Percentiles rank a stretch among this genome's conserved stretches.
These are phyloP conservation scores for Cephus rjabovi DNA, from an alignment of 2,888 invertebrate species.

Conservation along the genomic window DNA sequence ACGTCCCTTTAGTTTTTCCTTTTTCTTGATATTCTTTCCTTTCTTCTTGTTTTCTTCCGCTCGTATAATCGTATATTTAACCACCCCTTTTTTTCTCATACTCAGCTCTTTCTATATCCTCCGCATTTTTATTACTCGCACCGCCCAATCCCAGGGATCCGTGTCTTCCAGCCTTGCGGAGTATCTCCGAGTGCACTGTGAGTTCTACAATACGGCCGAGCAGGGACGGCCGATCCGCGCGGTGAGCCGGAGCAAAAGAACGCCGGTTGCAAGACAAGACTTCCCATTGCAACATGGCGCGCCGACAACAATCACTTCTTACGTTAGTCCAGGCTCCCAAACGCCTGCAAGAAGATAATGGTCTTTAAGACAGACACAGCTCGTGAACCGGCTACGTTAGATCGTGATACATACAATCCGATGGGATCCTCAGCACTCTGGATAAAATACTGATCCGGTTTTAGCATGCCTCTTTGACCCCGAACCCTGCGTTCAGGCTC, in stretches of 20 bases:
- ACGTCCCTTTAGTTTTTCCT: neutral
- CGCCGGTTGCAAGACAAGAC: slow-evolving; percentile 58
- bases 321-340: slow-evolving; percentile 47
- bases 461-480: neutral
- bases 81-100: neutral
- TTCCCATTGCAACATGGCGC: slow-evolving; percentile 63
- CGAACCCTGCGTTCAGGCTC: neutral
- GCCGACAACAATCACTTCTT: slow-evolving; percentile 64
- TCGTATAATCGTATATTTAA: slow-evolving; percentile 1
- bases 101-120: neutral
- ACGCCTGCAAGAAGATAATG: slow-evolving; percentile 44
- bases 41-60: neutral
- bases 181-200: neutral
- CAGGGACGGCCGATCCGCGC: slow-evolving; percentile 21
- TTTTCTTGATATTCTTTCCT: neutral
- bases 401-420: neutral
- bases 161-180: neutral
- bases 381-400: neutral
- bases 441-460: neutral
- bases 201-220: neutral
- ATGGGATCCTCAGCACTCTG: neutral
- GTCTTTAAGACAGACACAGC: slow-evolving; percentile 32
- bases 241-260: slow-evolving; percentile 58
- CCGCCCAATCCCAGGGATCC: neutral
- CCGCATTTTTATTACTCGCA: neutral